These are phyloP conservation scores for Archips xylosteana DNA, from an alignment of 2,888 invertebrate genomes.

Conservation along the genomic window DNA sequence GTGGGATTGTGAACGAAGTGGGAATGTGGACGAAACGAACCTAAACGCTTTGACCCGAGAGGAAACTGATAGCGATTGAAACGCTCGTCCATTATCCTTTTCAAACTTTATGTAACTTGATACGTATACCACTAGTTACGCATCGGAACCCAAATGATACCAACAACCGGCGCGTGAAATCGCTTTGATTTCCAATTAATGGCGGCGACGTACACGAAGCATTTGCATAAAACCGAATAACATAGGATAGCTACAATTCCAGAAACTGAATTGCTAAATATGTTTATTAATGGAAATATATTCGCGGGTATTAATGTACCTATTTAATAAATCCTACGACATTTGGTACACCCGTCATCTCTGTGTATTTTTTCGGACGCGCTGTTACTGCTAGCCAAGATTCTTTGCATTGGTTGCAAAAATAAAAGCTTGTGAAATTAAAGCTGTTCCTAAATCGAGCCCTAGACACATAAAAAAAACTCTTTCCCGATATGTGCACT, in stretches of 20 bases:
- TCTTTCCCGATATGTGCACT: no score
- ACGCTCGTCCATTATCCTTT: no score
- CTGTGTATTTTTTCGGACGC: neutral
- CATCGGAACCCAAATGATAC: slow-evolving; percentile 19
- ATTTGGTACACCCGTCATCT: neutral
- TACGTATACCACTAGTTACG: slow-evolving; percentile 16
- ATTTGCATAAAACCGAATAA: slow-evolving; percentile 26
- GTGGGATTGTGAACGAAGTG: no score
- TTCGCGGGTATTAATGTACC: neutral
- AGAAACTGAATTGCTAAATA: neutral
- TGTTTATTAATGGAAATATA: slow-evolving; percentile 5
- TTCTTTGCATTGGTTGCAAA: no score
- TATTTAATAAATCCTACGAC: neutral
- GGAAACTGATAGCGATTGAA: no score
- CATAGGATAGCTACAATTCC: slow-evolving; percentile 6
- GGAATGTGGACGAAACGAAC: no score
- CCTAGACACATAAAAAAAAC: no score
- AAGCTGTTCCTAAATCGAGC: no score
- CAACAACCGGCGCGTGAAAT: slow-evolving; percentile 30
- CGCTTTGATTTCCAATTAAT: slow-evolving; percentile 36
- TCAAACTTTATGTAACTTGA: neutral
- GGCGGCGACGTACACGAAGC: neutral
- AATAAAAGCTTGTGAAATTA: no score
- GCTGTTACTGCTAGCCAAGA: no score
- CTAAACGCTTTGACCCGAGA: no score